phyloP scores from a whole-genome alignment of 30 jellyfish, hydroid and myxozoan genomes.

The Catostylus mosaicus region DNA sequence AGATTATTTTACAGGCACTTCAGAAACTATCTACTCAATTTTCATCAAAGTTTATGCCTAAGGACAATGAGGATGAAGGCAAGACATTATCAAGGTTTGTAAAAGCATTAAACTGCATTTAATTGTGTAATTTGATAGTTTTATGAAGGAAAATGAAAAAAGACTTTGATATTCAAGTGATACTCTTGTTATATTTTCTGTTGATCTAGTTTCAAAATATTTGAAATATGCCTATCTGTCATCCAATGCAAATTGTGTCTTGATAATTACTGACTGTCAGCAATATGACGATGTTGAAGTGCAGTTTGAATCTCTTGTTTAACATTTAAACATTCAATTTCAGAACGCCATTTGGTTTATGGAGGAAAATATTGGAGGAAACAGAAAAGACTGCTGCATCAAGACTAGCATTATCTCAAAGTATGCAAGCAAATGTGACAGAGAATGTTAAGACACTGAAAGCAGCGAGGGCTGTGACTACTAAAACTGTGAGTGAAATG shows the following conservation, averaged over 20 bases:
- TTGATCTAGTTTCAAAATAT: no score
- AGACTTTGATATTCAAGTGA: no score
- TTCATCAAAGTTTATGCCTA: constrained; percentile 57
- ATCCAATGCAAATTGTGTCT: no score
- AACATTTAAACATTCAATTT: no score
- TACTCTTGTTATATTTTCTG: no score
- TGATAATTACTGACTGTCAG: no score
- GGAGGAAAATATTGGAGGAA: constrained; percentile 82
- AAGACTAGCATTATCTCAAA: constrained; percentile 78
- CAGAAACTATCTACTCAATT: constrained; percentile 57
- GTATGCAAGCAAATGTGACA: constrained; percentile 59
- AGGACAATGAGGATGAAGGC: constrained; percentile 36
- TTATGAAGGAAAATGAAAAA: no score
- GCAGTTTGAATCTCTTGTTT: no score
- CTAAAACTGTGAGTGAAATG: constrained; percentile 82
- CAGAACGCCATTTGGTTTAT: constrained; percentile 90
- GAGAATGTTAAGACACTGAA: constrained; percentile 80
- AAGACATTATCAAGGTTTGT: constrained; percentile 44
- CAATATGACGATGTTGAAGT: no score
- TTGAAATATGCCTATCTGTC: no score
- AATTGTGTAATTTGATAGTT: no score
- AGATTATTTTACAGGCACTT: constrained; percentile 64
- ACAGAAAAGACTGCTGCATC: constrained; percentile 86
- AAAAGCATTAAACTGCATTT: not conserved
- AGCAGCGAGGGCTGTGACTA: constrained; percentile 72